A percentile compares a stretch with the other conserved stretches of the same genome.
Evolutionary conservation across 2,797 vertebrate species (phyloP).

Genomic region (Mus caroli): DNA sequence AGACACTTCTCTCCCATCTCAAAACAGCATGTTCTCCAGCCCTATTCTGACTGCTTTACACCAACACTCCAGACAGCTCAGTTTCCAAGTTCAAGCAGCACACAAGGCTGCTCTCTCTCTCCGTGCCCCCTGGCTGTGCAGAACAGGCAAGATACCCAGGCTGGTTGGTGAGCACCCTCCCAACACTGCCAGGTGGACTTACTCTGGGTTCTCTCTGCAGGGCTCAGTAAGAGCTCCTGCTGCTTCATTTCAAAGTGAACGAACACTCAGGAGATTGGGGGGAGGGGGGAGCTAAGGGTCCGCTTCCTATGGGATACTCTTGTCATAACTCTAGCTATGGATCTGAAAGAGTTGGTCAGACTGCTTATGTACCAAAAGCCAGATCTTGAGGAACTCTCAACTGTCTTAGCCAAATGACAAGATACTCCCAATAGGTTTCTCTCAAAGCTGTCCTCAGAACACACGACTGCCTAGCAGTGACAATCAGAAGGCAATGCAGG

Average conservation of each 20-base stretch:
- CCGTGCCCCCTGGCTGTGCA: neutral
- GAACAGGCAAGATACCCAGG: neutral
- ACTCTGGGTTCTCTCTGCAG: neutral
- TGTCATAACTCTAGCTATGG: neutral
- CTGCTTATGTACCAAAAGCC: neutral
- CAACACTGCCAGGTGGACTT: neutral
- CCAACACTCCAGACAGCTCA: neutral
- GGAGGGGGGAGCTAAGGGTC: neutral
- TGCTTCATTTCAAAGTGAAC: slow-evolving; percentile 10
- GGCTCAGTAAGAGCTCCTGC: neutral
- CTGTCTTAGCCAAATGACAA: neutral
- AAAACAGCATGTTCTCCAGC: neutral
- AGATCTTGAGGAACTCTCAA: neutral
- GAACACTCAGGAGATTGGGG: neutral
- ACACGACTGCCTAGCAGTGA: neutral
- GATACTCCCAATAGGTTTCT: neutral
- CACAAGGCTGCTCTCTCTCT: neutral
- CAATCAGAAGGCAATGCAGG: neutral
- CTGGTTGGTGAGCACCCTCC: neutral
- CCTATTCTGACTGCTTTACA: neutral
- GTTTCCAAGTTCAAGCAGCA: slow-evolving; percentile 13
- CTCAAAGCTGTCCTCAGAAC: neutral
- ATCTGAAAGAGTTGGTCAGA: neutral
- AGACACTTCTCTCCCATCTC: neutral
- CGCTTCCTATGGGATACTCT: neutral